Base-by-base conservation (phyloP, 2,888 invertebrate genomes). In the Arenicola marina region DNA sequence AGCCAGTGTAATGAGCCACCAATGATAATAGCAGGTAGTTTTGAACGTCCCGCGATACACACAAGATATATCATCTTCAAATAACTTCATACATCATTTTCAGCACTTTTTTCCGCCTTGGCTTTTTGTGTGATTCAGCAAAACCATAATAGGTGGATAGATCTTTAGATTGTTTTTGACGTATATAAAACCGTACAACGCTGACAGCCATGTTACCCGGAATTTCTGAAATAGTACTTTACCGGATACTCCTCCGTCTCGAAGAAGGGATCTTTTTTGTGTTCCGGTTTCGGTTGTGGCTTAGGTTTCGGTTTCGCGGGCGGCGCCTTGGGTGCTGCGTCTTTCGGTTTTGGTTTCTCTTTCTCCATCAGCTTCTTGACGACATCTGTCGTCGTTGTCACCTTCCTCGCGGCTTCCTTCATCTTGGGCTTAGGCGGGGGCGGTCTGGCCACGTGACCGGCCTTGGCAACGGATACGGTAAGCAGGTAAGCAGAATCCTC, bases 241-340 rank as follows among this genome's bases (percentile, higher is more conserved):
- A 75, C 75, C 66, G 70, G 63, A 68, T 76, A 76, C 48, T 76
- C 73, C 68, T 83, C 83, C 71, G 79, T 82, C 62, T 77, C 80
- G 72, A 78, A 82, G 63, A 76, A 83, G n/a, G 82, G 76, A 51
- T 76, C 74, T 56, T 80, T 79, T 44, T 64, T 66, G 24, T 65
- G 65, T 60, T 68, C 28, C n/a, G 62, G 57, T 62, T 58, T 58
- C 15, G 58, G 44, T 38, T 62, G 53, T 4, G 62, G 58, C 34
- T 62, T 62, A 21, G 56, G 33, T 29, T 53, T 4, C 21, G 55
- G 33, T 32, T 38, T 38, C 3, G 28, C 55, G 24, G 46, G 34
- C 15, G 60, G 51, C 21, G 48, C 34, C 33, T 71, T 70, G 32
- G 53, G 31, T 28, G 29, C 15, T 53, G 7, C 31, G 18, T 43